phyloP scores from a whole-genome alignment of 2,113 vertebrate genomes.

The Oenanthe melanoleuca region DNA sequence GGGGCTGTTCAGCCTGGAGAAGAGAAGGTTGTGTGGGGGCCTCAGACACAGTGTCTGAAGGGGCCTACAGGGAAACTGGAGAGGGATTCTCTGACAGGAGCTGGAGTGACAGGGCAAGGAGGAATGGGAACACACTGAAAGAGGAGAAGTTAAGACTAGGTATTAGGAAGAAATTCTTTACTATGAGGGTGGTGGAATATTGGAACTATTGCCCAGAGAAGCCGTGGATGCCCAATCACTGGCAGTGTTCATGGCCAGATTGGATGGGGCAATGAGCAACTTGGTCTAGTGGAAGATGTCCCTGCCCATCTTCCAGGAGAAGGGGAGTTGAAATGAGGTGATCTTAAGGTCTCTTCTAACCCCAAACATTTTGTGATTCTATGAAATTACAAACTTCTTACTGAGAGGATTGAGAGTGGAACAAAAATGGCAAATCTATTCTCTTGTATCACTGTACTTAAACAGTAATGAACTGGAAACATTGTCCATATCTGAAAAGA shows the following conservation, averaged over 20 bases:
- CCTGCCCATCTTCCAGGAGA: too few species aligned
- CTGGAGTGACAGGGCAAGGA: background rate
- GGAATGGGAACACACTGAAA: background rate
- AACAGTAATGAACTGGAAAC: background rate
- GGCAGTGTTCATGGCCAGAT: background rate
- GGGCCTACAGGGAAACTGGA: background rate
- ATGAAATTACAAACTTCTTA: background rate
- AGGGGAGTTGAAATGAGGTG: background rate
- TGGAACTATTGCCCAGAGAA: background rate
- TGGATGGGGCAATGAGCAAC: background rate
- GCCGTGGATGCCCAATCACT: background rate
- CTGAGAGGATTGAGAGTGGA: background rate
- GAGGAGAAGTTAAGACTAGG: too few species aligned
- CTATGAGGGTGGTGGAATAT: background rate
- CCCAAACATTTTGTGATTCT: background rate
- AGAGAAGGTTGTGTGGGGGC: background rate
- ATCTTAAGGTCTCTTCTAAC: background rate
- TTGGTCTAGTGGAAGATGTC: background rate
- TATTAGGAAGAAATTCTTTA: background rate
- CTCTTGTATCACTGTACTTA: background rate
- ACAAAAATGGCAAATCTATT: background rate
- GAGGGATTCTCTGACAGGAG: background rate
- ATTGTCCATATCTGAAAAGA: background rate
- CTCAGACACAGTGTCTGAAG: background rate
- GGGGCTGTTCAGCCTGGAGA: background rate